These are phyloP conservation scores for Sarcophilus harrisii DNA, from an alignment of 2,797 vertebrate species.

Conservation along the genomic window DNA sequence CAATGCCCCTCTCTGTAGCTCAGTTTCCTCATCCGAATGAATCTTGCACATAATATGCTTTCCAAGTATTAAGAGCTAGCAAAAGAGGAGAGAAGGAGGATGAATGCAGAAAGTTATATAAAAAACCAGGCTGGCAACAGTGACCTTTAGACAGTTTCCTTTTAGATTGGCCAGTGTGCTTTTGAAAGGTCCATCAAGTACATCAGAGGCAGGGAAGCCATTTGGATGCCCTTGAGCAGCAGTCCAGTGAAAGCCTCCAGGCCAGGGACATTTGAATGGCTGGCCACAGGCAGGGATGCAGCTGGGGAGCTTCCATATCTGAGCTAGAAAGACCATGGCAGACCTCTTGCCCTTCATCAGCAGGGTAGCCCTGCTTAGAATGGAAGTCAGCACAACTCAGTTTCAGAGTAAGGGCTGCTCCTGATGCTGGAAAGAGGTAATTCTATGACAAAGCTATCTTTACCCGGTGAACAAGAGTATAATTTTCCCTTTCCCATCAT, in stretches of 20 bases:
- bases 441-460: background rate
- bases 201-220: background rate
- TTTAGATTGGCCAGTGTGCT: background rate
- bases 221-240: background rate
- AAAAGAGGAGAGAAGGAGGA: background rate
- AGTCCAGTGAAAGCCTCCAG: background rate
- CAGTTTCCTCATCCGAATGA: background rate
- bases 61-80: background rate
- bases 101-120: background rate
- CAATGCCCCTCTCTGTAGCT: background rate
- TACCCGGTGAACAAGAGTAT: background rate
- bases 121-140: background rate
- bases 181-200: background rate
- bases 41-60: background rate
- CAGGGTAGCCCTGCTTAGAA: background rate
- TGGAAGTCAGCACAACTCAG: background rate
- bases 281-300: background rate
- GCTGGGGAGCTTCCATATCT: background rate
- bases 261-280: background rate
- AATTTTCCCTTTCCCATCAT: background rate
- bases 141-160: background rate
- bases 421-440: background rate
- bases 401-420: background rate
- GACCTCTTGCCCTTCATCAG: background rate
- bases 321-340: background rate